Base-by-base conservation (phyloP, 2,888 invertebrate species). In the Caenorhabditis sulstoni region DNA sequence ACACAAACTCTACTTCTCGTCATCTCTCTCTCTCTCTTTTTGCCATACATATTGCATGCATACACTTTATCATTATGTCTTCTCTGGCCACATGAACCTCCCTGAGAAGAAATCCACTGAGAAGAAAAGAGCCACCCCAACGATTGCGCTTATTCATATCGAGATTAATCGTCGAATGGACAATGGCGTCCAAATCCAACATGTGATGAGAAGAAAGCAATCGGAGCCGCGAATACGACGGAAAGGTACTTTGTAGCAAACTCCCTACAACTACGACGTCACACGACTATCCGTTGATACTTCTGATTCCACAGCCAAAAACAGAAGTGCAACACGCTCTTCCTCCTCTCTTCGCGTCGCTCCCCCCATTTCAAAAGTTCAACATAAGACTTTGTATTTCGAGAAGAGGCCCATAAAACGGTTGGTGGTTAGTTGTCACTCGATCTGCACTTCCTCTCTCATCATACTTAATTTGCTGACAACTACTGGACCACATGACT, bases 401-500 rank as follows among this genome's bases (percentile, higher is more conserved):
- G 29, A 29, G 29, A 29, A 7, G 29, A n/a, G 39, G 44, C 29
- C 59, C 35, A 53, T 64, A 52, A 64, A 53, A 65, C 16, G 16
- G 39, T 52, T n/a, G 67, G 61, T 29, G 50, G 62, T 64, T 55
- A 65, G 68, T 64, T 65, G 77, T 70, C 67, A 77, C 61, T 77
- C 58, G 77, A 77, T 77, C 77, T 67, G 55, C 57, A 70, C 77
- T 77, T 77, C 77, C 77, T 70, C 20, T 65, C 47, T 37, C 65
- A 70, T 77, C 77, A 77, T 77, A 70, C 70, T 70, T 70, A 70
- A 70, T 77, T 77, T 61, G 67, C 55, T 66, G 49, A 47, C 66
- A 62, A 59, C 62, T 59, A 39, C 16, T 20, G 20, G 53, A 62
- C 49, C 61, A 64, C 62, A 49, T 62, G 62, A 35, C 47, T 62